phyloP scores from a whole-genome alignment of 2,888 invertebrate species.

The Scrobipalpa atriplicella region DNA sequence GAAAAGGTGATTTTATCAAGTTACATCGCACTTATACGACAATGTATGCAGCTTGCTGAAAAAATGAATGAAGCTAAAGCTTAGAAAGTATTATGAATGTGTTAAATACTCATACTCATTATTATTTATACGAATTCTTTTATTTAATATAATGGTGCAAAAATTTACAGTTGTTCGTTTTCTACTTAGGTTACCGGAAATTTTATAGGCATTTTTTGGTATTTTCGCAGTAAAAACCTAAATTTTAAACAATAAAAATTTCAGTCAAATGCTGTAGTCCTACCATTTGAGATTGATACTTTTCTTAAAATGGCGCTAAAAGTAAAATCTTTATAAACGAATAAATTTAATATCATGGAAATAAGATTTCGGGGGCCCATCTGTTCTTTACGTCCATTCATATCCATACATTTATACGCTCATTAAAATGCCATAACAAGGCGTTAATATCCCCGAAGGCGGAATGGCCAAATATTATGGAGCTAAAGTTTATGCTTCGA shows the following conservation, averaged over 20 bases:
- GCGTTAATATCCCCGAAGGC: constrained; percentile 47
- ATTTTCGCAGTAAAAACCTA: too few relatives aligned
- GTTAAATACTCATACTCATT: too few relatives aligned
- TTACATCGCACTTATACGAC: constrained; percentile 49
- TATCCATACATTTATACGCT: constrained; percentile 45
- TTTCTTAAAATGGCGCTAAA: too few relatives aligned
- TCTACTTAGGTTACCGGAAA: too few relatives aligned
- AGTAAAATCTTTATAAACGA: too few relatives aligned
- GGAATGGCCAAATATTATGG: constrained; percentile 51
- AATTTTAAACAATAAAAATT: too few relatives aligned
- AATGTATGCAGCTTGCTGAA: constrained; percentile 49
- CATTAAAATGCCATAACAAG: constrained; percentile 54
- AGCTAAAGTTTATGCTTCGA: constrained; percentile 49
- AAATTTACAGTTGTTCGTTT: too few relatives aligned
- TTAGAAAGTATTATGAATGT: constrained; percentile 34
- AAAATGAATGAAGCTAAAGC: constrained; percentile 43
- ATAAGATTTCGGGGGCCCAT: constrained; percentile 5
- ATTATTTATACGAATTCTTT: too few relatives aligned
- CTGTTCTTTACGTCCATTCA: constrained; percentile 37
- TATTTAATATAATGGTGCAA: too few relatives aligned
- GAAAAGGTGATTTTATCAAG: constrained; percentile 53
- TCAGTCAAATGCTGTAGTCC: too few relatives aligned
- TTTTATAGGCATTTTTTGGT: too few relatives aligned
- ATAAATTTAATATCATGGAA: not conserved
- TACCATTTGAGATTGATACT: too few relatives aligned